Conservation (phyloP, 2,888 invertebrate species). For the Fabriciana adippe region DNA sequence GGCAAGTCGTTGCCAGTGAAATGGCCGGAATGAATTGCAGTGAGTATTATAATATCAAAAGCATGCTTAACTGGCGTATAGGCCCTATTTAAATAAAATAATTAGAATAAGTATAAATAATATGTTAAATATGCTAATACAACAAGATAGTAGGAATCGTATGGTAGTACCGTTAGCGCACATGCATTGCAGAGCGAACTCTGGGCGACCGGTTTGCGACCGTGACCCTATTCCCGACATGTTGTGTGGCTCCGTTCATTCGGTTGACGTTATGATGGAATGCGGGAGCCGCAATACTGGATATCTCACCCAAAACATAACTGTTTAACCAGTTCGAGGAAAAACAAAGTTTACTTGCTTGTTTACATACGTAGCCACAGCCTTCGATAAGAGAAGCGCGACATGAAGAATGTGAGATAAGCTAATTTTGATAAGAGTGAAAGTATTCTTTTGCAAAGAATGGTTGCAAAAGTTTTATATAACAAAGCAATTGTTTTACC, state of each 20-base stretch:
- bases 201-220: constrained; percentile 66
- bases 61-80: background rate
- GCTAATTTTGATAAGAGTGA: constrained; percentile 31
- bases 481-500: background rate
- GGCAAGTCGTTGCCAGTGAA: constrained; percentile 66
- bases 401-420: constrained; percentile 39
- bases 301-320: constrained; percentile 48
- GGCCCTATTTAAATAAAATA: background rate
- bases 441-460: constrained; percentile 27
- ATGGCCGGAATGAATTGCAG: constrained; percentile 80
- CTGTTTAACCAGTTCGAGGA: constrained; percentile 35
- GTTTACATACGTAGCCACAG: constrained; percentile 23
- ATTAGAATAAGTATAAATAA: background rate
- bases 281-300: constrained; percentile 64
- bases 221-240: constrained; percentile 76
- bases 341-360: constrained; percentile 27
- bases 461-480: background rate
- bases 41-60: constrained; percentile 64
- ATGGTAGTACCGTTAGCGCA: constrained; percentile 43
- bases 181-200: constrained; percentile 42
- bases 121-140: constrained; percentile 30
- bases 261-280: constrained; percentile 60
- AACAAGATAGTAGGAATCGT: constrained; percentile 42
- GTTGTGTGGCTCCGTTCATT: constrained; percentile 57
- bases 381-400: constrained; percentile 34